Evolutionary conservation across 1,140 invertebrate species (phyloP), one percentile per base, ranked within the genome.

Genomic region (Homalodisca vitripennis): DNA sequence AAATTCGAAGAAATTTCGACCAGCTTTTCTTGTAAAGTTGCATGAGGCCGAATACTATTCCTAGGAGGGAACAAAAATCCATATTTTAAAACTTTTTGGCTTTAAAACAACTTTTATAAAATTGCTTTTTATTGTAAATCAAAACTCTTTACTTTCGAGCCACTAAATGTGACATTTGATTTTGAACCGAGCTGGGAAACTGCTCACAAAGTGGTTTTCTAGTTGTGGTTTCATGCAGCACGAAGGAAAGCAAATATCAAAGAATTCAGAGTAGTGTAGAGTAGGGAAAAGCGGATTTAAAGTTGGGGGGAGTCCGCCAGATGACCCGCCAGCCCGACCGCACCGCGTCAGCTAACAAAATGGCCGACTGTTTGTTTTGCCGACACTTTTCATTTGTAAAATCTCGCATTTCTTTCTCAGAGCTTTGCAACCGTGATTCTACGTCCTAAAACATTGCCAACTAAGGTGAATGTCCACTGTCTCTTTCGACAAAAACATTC

Each of bases 311-410:
- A 13, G 26, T 26, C 3, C 3, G 55, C 26, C 55, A 60, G 29
- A 60, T 30, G 55, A 60, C 55, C 55, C 55, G 27, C 2, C 27
- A 27, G 2, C 29, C n/a, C n/a, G n/a, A n/a, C n/a, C n/a, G n/a
- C n/a, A n/a, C n/a, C n/a, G n/a, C n/a, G n/a, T n/a, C n/a, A 10
- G 3, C 12, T 27, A 22, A 60, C 55, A 60, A 60, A 60, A 60
- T 60, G 55, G 55, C n/a, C 55, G 24, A 60, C 55, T n/a, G 55
- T 26, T 53, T 60, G 55, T 60, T 60, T 60, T 22, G 24, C 29
- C 48, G 55, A 60, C 55, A 60, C 55, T 27, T 51, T 60, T 30
- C 55, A 60, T 60, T 60, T 60, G 34, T 24, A 14, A 47, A 66
- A 60, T 34, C 46, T 67, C 17, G 22, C 30, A 41, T 34, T n/a